phyloP scores from a whole-genome alignment of 2,797 vertebrate genomes.

The Cyclopterus lumpus region DNA sequence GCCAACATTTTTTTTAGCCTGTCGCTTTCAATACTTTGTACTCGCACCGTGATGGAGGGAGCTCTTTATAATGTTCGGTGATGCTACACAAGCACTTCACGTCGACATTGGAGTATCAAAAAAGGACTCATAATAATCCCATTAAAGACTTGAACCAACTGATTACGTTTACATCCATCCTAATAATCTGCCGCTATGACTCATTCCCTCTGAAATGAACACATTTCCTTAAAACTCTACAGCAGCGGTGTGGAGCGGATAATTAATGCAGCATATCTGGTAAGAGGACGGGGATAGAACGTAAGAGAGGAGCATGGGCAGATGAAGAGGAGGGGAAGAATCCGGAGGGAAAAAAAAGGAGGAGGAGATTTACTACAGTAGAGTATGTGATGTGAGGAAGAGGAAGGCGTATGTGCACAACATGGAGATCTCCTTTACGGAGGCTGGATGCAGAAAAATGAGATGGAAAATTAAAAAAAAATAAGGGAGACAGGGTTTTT shows the following conservation, averaged over 20 bases:
- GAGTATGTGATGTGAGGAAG: conserved; percentile 21
- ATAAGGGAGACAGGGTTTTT: background rate
- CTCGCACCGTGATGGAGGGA: conserved; percentile 15
- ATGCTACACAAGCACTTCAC: conserved; percentile 6
- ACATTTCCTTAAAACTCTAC: conserved; percentile 25
- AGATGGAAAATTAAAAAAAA: background rate
- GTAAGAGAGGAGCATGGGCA: background rate
- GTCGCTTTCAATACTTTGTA: conserved; percentile 12
- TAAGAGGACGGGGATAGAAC: background rate
- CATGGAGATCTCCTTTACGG: background rate
- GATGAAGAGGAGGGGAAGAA: conserved; percentile 24
- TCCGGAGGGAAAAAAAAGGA: background rate
- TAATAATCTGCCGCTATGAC: conserved; percentile 34
- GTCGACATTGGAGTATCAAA: conserved; percentile 17
- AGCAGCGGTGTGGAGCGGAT: conserved; percentile 5
- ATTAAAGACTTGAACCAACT: conserved; percentile 40
- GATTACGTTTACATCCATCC: conserved; percentile 30
- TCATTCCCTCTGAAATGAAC: conserved; percentile 43
- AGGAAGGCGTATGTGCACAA: conserved; percentile 2
- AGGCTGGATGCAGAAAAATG: background rate
- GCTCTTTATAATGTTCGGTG: conserved; percentile 9
- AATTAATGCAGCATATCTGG: conserved; percentile 10
- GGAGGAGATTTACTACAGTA: background rate
- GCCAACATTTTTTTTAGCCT: background rate
- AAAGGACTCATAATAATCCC: conserved; percentile 30